phyloP scores from a whole-genome alignment of 2,113 vertebrate genomes.

The Crotalus helleri region DNA sequence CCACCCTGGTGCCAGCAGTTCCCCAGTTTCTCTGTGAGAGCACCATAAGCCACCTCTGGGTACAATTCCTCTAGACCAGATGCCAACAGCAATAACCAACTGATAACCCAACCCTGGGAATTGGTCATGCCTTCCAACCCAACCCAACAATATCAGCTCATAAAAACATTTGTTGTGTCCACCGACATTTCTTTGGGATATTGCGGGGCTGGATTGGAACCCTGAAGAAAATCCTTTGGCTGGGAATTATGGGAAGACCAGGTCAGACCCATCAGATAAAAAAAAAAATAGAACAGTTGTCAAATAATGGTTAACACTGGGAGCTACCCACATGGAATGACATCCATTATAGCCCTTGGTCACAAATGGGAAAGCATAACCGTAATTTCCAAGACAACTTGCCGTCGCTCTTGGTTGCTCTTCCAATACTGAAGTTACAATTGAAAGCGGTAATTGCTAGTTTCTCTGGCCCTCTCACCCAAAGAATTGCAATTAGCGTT shows the following conservation, averaged over 20 bases:
- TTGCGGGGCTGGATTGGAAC: neutral
- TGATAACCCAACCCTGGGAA: neutral
- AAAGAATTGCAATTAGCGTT: neutral
- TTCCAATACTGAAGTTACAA: neutral
- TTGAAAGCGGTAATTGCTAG: neutral
- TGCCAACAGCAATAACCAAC: neutral
- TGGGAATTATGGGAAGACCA: neutral
- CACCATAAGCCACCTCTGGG: neutral
- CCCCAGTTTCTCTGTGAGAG: neutral
- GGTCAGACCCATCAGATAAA: neutral
- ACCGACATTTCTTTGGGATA: neutral
- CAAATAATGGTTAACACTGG: neutral
- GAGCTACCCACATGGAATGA: neutral
- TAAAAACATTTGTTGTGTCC: neutral
- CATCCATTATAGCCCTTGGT: neutral
- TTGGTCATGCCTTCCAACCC: neutral
- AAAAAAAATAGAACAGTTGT: neutral
- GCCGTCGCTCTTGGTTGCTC: neutral
- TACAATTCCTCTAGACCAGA: too few species aligned
- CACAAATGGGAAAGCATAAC: neutral
- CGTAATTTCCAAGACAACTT: neutral
- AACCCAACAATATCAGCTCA: neutral
- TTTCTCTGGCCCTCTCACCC: neutral
- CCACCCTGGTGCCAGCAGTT: neutral
- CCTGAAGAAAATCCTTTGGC: neutral